A percentile compares a stretch with the other conserved stretches of the same genome.
Evolutionary conservation across 2,888 invertebrate genomes (phyloP).

Genomic region (Monopis laevigella): DNA sequence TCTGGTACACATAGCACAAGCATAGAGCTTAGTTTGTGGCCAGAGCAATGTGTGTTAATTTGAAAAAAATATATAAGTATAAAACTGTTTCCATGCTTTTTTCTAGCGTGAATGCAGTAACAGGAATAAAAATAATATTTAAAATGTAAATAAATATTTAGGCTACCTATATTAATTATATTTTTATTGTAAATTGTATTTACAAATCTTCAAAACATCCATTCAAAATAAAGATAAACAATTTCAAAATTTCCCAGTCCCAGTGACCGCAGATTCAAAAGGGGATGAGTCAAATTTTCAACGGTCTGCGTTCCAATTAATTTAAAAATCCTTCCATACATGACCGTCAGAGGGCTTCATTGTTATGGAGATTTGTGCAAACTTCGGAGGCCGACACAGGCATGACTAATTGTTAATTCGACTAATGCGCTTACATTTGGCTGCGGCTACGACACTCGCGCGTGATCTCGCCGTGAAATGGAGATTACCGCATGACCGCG

Average conservation of each 20-base stretch:
- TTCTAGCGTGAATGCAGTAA: too few species aligned
- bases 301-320: slow-evolving; percentile 61
- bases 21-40: too few species aligned
- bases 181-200: background rate
- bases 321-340: slow-evolving; percentile 56
- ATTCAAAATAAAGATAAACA: too few species aligned
- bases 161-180: too few species aligned
- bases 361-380: slow-evolving; percentile 66
- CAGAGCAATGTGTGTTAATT: too few species aligned
- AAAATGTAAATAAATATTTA: too few species aligned
- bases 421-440: slow-evolving; percentile 54
- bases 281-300: slow-evolving; percentile 42
- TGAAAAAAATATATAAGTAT: too few species aligned
- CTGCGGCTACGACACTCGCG: slow-evolving; percentile 19
- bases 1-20: too few species aligned
- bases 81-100: too few species aligned
- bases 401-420: slow-evolving; percentile 67
- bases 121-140: too few species aligned
- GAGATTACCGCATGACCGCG: slow-evolving; percentile 6
- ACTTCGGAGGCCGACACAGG: slow-evolving; percentile 57
- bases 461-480: slow-evolving; percentile 13
- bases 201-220: too few species aligned
- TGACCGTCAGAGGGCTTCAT: slow-evolving; percentile 48
- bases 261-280: slow-evolving; percentile 40
- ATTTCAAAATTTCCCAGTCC: too few species aligned